Base-by-base conservation (phyloP, 2,888 invertebrate species). In the Scaptomyza cyrtandrae region DNA sequence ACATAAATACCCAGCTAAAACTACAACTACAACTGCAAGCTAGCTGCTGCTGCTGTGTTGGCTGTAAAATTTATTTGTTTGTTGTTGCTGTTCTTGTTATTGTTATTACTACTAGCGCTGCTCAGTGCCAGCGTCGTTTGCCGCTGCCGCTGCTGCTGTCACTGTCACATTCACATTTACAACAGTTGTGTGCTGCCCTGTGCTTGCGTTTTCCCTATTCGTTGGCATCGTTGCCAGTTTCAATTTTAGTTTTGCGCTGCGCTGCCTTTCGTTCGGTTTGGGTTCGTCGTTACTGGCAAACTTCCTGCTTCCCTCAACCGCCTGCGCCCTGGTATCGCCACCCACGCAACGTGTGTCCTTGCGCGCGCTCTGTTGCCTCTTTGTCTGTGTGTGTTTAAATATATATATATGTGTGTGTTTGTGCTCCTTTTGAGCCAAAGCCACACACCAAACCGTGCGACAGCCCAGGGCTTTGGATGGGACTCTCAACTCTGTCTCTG, bases 11-110 rank as follows among this genome's bases (percentile, higher is more conserved):
- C 66, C 71, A 81, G 24, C 24, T 24, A 24, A 24, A 24, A 24
- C 24, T 24, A 24, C 19, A 19, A 65, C 69, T 68, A 77, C 71
- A 81, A 66, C 69, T 69, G 56, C 63, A 60, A 70, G 68, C 58
- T 61, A 14, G 41, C 41, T 41, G 56, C 61, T 59, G 44, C 46
- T 67, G 55, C 63, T 55, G 48, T 76, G 70, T 65, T 81, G 68
- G 74, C 80, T 75, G 86, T 74, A 84, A 78, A 84, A 85, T 84
- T 86, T 74, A 81, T 86, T 83, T 86, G 80, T 83, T 78, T 82
- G 74, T 52, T 73, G 62, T 56, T 69, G 61, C 58, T 71, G 60
- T 35, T 63, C 45, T 37, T 62, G 19, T 29, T 59, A 16, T 61
- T 75, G 35, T 62, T 77, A 46, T 66, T 71, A 68, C 43, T 77